phyloP scores from a whole-genome alignment of 1,140 invertebrate species.

The Polypedilum pembai region DNA sequence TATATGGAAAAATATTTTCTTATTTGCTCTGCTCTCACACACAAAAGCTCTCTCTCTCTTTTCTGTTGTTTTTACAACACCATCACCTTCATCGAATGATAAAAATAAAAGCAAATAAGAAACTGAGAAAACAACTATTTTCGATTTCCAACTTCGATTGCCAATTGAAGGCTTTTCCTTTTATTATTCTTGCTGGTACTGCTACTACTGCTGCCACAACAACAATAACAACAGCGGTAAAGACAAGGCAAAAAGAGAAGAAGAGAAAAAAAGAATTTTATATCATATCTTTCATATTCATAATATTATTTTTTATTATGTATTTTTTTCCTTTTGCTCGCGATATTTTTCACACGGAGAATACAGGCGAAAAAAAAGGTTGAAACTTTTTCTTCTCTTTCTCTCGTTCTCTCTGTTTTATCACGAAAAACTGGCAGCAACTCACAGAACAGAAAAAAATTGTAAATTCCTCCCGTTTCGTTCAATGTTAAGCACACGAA shows the following conservation, averaged over 20 bases:
- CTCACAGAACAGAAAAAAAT: not conserved
- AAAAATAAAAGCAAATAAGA: not conserved
- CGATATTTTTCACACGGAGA: constrained; percentile 5
- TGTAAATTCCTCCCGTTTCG: constrained; percentile 7
- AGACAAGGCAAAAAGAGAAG: too few relatives aligned
- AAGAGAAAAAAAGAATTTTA: too few relatives aligned
- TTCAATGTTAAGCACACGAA: constrained; percentile 11
- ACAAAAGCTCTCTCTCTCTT: too few relatives aligned
- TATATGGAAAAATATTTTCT: too few relatives aligned
- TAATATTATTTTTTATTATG: not conserved
- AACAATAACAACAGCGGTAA: not conserved
- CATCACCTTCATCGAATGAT: too few relatives aligned
- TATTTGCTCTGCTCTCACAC: too few relatives aligned
- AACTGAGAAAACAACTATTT: not conserved
- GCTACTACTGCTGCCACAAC: not conserved
- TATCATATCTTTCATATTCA: too few relatives aligned
- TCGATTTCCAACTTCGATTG: constrained; percentile 1
- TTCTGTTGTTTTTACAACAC: too few relatives aligned
- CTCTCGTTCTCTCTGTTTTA: not conserved
- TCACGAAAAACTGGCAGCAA: not conserved
- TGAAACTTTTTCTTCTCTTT: not conserved
- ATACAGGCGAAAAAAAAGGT: not conserved
- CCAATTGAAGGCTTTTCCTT: not conserved
- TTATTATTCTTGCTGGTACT: not conserved
- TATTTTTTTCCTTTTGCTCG: not conserved